Evolutionary conservation across 2,888 invertebrate species (phyloP).

Genomic region (Andrena flavipes): DNA sequence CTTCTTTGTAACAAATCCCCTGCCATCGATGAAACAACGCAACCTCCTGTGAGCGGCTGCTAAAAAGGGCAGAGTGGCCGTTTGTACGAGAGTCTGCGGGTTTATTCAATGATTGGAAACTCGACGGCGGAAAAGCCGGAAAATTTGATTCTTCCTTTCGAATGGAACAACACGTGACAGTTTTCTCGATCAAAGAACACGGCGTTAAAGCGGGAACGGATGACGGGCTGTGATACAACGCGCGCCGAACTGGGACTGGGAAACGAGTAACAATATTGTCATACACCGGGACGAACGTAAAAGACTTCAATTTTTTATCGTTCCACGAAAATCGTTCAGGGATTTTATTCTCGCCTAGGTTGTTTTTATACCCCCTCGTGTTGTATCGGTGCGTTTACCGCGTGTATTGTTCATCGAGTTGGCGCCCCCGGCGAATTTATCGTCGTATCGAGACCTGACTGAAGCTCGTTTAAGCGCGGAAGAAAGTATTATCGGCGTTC

Average conservation of each 20-base stretch:
- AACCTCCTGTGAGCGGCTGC: not conserved
- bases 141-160: constrained; percentile 56
- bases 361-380: not conserved
- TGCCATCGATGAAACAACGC: constrained; percentile 5
- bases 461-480: constrained; percentile 9
- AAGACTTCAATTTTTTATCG: constrained; percentile 44
- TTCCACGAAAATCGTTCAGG: not conserved
- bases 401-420: not conserved
- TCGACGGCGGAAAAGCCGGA: constrained; percentile 39
- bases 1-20: constrained; percentile 5
- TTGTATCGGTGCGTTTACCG: not conserved
- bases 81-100: constrained; percentile 41
- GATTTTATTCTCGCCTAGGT: constrained; percentile 3
- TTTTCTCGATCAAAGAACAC: constrained; percentile 58
- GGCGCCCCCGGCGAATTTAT: not conserved
- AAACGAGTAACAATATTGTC: constrained; percentile 47
- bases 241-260: constrained; percentile 15
- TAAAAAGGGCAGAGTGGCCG: not conserved
- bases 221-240: constrained; percentile 38
- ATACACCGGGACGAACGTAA: constrained; percentile 13
- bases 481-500: constrained; percentile 45
- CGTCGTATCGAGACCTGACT: not conserved
- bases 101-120: constrained; percentile 60
- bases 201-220: constrained; percentile 21
- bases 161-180: constrained; percentile 51